Conservation (phyloP, 2,888 invertebrate genomes). For the Lasius fuliginosus region DNA sequence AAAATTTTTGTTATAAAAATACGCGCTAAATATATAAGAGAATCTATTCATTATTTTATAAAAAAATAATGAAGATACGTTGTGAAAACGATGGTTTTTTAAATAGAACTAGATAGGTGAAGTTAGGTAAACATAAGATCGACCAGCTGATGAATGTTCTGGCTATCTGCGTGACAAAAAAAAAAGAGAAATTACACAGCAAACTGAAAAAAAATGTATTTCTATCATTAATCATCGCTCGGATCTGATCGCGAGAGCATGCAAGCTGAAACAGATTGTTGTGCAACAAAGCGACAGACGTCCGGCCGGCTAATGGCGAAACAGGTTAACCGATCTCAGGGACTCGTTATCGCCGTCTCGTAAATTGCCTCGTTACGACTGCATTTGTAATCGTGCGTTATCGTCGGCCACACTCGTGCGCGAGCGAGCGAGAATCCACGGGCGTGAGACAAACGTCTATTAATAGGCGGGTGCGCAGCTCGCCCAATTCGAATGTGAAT, state of each 20-base stretch:
- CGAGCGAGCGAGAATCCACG: slow-evolving; percentile 21
- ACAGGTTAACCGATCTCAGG: slow-evolving; percentile 46
- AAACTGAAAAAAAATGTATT: slow-evolving; percentile 17
- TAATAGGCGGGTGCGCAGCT: slow-evolving; percentile 51
- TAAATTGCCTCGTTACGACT: slow-evolving; percentile 46
- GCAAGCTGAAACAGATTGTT: slow-evolving; percentile 34
- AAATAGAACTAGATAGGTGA: not conserved
- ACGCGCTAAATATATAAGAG: not conserved
- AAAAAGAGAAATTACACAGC: not conserved
- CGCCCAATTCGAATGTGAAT: slow-evolving; percentile 45
- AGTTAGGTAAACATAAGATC: slow-evolving; percentile 31
- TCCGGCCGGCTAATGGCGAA: slow-evolving; percentile 34
- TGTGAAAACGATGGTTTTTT: slow-evolving; percentile 7
- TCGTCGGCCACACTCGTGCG: slow-evolving; percentile 2
- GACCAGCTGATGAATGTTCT: slow-evolving; percentile 42
- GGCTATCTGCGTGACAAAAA: not conserved
- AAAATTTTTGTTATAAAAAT: not conserved
- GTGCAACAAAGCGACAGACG: slow-evolving; percentile 35
- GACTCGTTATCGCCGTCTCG: slow-evolving; percentile 45
- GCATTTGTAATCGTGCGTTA: slow-evolving; percentile 49
- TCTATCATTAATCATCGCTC: slow-evolving; percentile 45
- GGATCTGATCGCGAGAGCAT: slow-evolving; percentile 13
- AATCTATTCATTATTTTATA: not conserved
- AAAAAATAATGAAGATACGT: not conserved
- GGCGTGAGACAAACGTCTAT: slow-evolving; percentile 59